Evolutionary conservation across 2,888 invertebrate genomes (phyloP), one percentile per base, ranked within the genome.

Genomic region (Crepidodera aurea): DNA sequence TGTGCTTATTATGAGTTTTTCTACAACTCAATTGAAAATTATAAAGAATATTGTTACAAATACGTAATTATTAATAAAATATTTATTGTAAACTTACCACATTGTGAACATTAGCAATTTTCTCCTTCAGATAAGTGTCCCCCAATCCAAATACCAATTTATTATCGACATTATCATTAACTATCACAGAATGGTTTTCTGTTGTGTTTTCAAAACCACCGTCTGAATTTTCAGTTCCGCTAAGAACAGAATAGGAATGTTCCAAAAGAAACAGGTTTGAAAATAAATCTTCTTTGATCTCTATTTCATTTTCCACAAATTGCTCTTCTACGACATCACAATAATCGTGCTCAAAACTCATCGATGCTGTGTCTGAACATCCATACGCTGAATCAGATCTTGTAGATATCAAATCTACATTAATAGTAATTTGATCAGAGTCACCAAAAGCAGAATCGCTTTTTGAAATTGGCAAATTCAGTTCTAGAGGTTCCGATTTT

Each of bases 271-370:
- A 61, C 58, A 25, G 55, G 12, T 60, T 55, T 10, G 51, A 18
- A 12, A 44, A 51, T 6, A 22, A 16, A 51, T 42, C 27, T 13
- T 42, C 53, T 8, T 60, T 48, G 6, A 44, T n/a, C 22, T 64
- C 62, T 6, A 39, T 34, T 44, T 58, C 53, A 51, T 62, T 44
- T 39, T 64, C 48, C 25, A 55, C 40, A 27, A 51, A 53, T 51
- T 64, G 64, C 32, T 65, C 59, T 29, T 65, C 54, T 16, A 60
- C 59, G 8, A 60, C 53, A 48, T 67, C 60, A 53, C 77, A 77
- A 58, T 78, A 77, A 66, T 76, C 73, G 54, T 78, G 77, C 51
- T 77, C 77, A 5, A 51, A 57, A 37, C 63, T 44, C 29, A 59
- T 34, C 16, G 59, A 63, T 7, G 51, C 59, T 6, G 63, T 55